A percentile compares a stretch with the other conserved stretches of the same genome.
phyloP scores from a whole-genome alignment of 2,113 vertebrate species.

The Pogona vitticeps region DNA sequence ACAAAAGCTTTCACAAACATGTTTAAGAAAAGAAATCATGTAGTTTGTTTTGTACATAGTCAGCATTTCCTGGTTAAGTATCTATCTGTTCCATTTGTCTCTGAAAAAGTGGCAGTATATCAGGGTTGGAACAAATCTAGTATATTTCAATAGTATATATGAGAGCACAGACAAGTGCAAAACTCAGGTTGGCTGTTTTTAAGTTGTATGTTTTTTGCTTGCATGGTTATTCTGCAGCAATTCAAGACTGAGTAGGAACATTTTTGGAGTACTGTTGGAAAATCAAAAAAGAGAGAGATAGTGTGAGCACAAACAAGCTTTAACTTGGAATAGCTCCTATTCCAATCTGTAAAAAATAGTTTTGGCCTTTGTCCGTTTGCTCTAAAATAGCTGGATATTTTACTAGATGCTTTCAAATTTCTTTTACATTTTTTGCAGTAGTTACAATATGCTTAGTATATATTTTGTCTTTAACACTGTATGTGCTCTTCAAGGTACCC shows the following conservation, averaged over 20 bases:
- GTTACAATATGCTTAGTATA: background rate
- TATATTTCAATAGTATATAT: background rate
- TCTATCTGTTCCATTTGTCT: background rate
- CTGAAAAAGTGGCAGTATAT: background rate
- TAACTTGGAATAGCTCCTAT: constrained; percentile 66
- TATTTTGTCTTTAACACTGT: constrained; percentile 59
- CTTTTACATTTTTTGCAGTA: background rate
- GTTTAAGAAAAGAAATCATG: background rate
- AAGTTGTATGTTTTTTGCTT: constrained; percentile 34
- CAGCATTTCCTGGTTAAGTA: too few species aligned
- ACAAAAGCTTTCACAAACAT: too few species aligned
- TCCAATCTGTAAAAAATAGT: constrained; percentile 63
- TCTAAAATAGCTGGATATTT: constrained; percentile 75
- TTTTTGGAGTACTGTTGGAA: background rate
- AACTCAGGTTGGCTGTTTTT: constrained; percentile 1
- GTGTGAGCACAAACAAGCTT: constrained; percentile 39
- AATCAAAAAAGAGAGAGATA: constrained; percentile 33
- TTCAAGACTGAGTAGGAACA: background rate
- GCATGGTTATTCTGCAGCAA: constrained; percentile 44
- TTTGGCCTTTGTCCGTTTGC: constrained; percentile 52
- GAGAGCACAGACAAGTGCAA: background rate
- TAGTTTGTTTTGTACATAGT: background rate
- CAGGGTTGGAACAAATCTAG: background rate
- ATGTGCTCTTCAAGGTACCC: constrained; percentile 40
- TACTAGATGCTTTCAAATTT: constrained; percentile 61